Evolutionary conservation across 1,140 invertebrate genomes (phyloP), one percentile per base, ranked within the genome.

Genomic region (Pentalonia nigronervosa): DNA sequence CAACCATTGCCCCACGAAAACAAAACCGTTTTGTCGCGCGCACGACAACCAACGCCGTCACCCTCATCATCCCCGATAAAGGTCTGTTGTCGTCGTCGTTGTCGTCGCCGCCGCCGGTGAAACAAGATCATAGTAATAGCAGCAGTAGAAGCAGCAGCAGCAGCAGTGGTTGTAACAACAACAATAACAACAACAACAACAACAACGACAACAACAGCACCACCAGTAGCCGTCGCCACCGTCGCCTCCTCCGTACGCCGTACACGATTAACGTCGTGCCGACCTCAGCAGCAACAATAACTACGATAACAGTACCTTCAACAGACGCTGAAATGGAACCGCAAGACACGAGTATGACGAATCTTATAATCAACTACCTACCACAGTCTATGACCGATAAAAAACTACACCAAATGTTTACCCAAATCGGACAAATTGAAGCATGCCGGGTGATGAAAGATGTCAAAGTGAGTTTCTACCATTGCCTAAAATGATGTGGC

Each of bases 351-450:
- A 93, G 95, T 90, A 95, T 95, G 94, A 97, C 98, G 23, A 99
- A 99, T 95, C 96, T 99, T 93, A 99, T 99, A 94, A 97, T 99
- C 94, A 99, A 99, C 95, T 99, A 99, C 95, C 96, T 99, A 94
- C 99, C 99, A 23, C 99, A 99, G 95, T 98, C 96, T 94, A 97
- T 99, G 96, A 98, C 97, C 3, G 98, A 99, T 95, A 97, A 98
- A 94, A 98, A 99, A 94, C 96, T 99, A 56, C 97, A 97, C 95
- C 97, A 97, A 93, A 97, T 99, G 95, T 99, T 99, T 95, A 96
- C 97, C 93, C 97, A 97, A 41, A 97, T 98, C 94, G 98, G 98
- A 90, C 97, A 97, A 17, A 97, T 99, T 83, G 98, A 98, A 95
- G 98, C 97, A 93, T 98, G 98, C 95, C 97, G 98, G 94, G 98